phyloP scores from a whole-genome alignment of 2,797 vertebrate genomes.

The Silurus lanzhouensis region DNA sequence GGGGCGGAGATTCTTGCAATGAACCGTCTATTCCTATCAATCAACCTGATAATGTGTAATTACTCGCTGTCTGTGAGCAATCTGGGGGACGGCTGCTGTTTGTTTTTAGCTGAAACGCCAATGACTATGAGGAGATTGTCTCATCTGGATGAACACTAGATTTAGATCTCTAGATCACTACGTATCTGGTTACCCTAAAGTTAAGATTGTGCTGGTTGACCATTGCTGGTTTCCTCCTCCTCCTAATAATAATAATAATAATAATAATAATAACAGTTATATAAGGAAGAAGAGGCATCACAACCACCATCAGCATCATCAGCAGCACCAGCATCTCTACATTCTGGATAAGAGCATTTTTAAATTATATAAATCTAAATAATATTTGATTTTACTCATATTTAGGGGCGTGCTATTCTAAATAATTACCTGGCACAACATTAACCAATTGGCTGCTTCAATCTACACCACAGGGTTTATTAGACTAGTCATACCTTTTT shows the following conservation, averaged over 20 bases:
- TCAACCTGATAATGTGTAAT: constrained; percentile 9
- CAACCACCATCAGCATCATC: not conserved
- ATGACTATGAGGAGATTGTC: not conserved
- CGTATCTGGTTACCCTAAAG: too few species aligned
- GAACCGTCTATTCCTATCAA: not conserved
- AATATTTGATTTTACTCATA: not conserved
- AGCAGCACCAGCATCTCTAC: not conserved
- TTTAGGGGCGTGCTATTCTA: not conserved
- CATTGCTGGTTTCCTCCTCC: too few species aligned
- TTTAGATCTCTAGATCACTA: too few species aligned
- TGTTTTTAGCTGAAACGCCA: not conserved
- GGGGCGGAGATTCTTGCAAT: not conserved
- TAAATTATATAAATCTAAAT: not conserved
- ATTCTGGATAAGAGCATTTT: not conserved
- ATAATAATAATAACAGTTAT: not conserved
- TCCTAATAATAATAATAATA: not conserved
- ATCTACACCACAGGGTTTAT: not conserved
- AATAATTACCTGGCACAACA: not conserved
- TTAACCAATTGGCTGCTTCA: not conserved
- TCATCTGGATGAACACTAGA: too few species aligned
- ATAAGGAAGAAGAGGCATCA: not conserved
- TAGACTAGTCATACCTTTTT: not conserved
- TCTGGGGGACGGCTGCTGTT: not conserved
- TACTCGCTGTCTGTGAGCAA: not conserved
- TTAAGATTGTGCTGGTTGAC: too few species aligned